Base-by-base conservation (phyloP, 2,797 vertebrate species). In the Mycteria americana region DNA sequence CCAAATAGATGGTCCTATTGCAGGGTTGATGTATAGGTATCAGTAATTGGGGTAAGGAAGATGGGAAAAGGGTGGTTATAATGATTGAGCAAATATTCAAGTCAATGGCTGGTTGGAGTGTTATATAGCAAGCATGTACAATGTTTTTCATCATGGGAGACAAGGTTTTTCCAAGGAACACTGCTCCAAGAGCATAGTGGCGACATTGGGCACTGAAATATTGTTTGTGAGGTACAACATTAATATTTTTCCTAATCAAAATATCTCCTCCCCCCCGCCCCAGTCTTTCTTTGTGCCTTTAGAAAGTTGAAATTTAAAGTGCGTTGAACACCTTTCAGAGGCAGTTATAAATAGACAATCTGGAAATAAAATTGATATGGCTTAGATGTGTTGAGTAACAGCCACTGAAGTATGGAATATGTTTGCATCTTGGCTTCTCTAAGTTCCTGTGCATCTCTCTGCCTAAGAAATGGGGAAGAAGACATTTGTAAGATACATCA, bases 141-240 rank as follows among this genome's bases (percentile, higher is more conserved):
- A 1, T 1, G 0, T 15, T 63, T 30, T 13, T 45, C 5, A 6
- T 18, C 0, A 0, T 13, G 5, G 19, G 7, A 73, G 23, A 30
- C 3, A 7, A 46, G 70, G 8, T 39, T 89, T 92, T 73, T 68
- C 27, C 53, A 60, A 53, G 19, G 15, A 56, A 8, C 39, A 77
- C 4, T 0, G 9, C 35, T 89, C 19, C 23, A 46, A 51, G 16
- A 64, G 7, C 7, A 5, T 27, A 64, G 15, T 24, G 35, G 54
- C 35, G 68, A 18, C 25, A 15, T 0, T 45, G 21, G 39, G 5
- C n/a, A 9, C 24, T n/a, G 22, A 79, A 81, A 41, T 59, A 65
- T 0, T 65, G 2, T 62, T 87, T 43, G 18, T 63, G 41, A 73
- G 16, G 11, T 51, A 45, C 22, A 35, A 6, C 10, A 18, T 50